Base-by-base conservation (phyloP, 2,888 invertebrate species). In the Aricia artaxerxes region DNA sequence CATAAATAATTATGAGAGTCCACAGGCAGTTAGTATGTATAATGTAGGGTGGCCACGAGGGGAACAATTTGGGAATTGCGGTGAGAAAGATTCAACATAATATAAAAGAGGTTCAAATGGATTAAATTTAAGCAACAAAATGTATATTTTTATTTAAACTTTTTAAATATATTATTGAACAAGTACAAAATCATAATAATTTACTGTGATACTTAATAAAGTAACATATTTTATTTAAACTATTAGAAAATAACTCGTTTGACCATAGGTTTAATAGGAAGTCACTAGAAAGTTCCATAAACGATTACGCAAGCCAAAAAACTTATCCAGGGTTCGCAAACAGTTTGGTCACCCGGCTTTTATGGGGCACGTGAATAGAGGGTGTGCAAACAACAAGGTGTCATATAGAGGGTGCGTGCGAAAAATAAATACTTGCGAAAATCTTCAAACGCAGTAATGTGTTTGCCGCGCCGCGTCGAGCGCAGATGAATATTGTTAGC, bases 1-100 rank as follows among this genome's bases (percentile, higher is more conserved):
- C 90, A 91, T 92, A 91, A 92, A 93, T 93, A 92, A 92, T 92
- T 91, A 92, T 89, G 92, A 91, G 90, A 89, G 90, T 90, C 86
- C 86, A 86, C 87, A 85, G 86, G 86, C 73, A 73, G 78, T 78
- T 75, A 78, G 78, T 78, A 61, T 78, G 61, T 78, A 73, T 60
- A 24, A 75, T 57, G 76, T 76, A 76, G 53, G 76, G 76, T 76
- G 35, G 16, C 53, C 31, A 76, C 7, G 35, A 35, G 16, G 16
- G 16, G 35, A 13, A 35, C 13, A 11, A 69, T 76, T 53, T 11
- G 35, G 49, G 57, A 76, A n/a, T 49, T 75, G 24, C 5, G 69
- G 69, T 64, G 31, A 64, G 31, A 9, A 31, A 31, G 3, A 64
- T 64, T 64, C 24, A 24, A 64, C 4, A 24, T 64, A 31, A 24